These are phyloP conservation scores for Sterna hirundo DNA, from an alignment of 2,113 vertebrate species.

Conservation along the genomic window DNA sequence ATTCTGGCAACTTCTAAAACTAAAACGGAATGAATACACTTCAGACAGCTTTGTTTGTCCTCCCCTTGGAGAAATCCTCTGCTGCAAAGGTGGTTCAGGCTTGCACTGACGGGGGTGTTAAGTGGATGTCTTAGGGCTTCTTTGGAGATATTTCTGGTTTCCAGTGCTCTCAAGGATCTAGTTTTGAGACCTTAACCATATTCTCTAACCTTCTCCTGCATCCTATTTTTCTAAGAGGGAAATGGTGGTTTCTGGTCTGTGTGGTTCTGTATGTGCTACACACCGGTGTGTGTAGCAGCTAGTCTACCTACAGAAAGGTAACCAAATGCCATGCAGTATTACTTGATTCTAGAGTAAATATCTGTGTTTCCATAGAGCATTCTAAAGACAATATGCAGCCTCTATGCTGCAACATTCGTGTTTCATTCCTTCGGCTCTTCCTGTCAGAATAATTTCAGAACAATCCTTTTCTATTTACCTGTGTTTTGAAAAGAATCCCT, in stretches of 20 bases:
- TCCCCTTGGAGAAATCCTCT: background rate
- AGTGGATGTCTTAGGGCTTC: background rate
- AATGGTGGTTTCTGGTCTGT: background rate
- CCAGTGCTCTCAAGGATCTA: background rate
- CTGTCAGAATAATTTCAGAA: background rate
- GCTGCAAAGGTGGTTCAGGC: background rate
- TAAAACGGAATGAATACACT: background rate
- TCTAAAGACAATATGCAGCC: background rate
- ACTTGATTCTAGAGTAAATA: background rate
- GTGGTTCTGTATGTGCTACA: background rate
- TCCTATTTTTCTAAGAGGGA: background rate
- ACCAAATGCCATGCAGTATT: background rate
- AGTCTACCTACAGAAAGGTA: background rate
- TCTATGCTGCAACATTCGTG: background rate
- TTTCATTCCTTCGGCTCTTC: background rate
- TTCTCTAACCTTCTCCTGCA: background rate
- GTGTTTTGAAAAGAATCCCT: background rate
- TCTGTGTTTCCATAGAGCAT: background rate
- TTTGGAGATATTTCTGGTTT: background rate
- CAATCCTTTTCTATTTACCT: background rate
- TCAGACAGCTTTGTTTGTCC: background rate
- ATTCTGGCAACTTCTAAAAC: background rate
- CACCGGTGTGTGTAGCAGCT: accelerated
- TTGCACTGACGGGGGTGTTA: background rate
- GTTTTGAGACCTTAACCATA: background rate